A percentile compares a stretch with the other conserved stretches of the same genome.
Evolutionary conservation across 2,888 invertebrate genomes (phyloP).

Genomic region (Eupithecia subumbrata): DNA sequence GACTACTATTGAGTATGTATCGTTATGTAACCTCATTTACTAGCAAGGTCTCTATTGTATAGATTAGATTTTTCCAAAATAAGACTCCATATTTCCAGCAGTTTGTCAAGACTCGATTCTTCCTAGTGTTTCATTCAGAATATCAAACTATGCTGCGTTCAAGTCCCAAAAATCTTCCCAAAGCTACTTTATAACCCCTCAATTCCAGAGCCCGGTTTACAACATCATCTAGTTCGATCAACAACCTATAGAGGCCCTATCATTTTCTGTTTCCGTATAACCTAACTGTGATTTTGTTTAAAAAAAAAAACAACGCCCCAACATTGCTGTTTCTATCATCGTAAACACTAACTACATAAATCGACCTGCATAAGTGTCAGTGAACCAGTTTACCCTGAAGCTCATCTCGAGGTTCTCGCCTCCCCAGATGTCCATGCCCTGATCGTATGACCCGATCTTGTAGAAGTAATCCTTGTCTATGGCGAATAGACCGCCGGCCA

Average conservation of each 20-base stretch:
- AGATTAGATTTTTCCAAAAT: no score
- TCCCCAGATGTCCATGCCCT: conserved; percentile 99
- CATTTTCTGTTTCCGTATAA: neutral
- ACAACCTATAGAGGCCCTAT: neutral
- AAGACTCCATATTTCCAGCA: neutral
- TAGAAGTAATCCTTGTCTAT: conserved; percentile 98
- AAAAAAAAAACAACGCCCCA: neutral
- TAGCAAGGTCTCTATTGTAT: no score
- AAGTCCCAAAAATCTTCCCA: neutral
- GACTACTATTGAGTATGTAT: no score
- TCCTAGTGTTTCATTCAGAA: neutral
- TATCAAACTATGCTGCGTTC: neutral
- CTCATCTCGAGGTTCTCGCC: conserved; percentile 98
- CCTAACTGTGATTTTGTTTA: neutral
- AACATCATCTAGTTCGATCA: neutral
- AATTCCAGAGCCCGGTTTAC: neutral
- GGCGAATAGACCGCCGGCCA: conserved; percentile 98
- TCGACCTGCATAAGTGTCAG: conserved; percentile 1
- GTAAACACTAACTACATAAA: neutral
- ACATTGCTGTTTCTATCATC: neutral
- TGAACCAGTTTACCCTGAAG: conserved; percentile 88
- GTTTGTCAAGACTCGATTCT: neutral
- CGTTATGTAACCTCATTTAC: no score
- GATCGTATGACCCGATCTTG: conserved; percentile 98
- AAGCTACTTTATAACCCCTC: neutral